phyloP scores from a whole-genome alignment of 2,888 invertebrate species.

The Smittia aterrima region DNA sequence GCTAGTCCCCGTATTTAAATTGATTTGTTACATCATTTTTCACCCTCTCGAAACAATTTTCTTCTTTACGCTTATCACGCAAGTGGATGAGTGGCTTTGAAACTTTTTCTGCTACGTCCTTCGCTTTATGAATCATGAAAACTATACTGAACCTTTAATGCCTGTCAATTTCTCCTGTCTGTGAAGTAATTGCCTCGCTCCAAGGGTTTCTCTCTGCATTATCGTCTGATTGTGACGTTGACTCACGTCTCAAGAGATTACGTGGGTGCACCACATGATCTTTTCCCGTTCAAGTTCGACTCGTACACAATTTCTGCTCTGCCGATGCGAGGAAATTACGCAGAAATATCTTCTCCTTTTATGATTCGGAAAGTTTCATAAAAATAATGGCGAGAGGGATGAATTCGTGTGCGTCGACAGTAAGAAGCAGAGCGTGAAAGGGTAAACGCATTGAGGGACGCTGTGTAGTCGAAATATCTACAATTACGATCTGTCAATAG shows the following conservation, averaged over 20 bases:
- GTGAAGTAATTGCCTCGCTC: background rate
- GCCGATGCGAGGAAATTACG: background rate
- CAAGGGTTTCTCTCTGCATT: too few relatives aligned
- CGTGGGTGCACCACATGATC: too few relatives aligned
- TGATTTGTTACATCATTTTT: slow-evolving; percentile 18
- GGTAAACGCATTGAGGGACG: background rate
- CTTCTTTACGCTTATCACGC: slow-evolving; percentile 11
- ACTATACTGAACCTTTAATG: background rate
- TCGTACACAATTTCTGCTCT: background rate
- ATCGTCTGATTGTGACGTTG: background rate
- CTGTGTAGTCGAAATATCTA: background rate
- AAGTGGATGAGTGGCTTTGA: slow-evolving; percentile 5
- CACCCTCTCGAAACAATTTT: slow-evolving; percentile 10
- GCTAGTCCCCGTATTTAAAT: background rate
- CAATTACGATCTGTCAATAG: background rate
- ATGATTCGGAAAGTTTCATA: background rate
- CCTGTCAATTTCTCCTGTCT: background rate
- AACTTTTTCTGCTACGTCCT: background rate
- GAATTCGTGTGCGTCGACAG: background rate
- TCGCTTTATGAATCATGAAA: slow-evolving; percentile 11
- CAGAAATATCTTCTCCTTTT: background rate
- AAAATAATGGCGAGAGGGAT: background rate
- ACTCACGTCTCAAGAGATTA: background rate
- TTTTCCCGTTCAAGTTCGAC: background rate
- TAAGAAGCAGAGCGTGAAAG: background rate